Conservation (phyloP, 1,140 invertebrate species). For the Uloborus diversus region DNA sequence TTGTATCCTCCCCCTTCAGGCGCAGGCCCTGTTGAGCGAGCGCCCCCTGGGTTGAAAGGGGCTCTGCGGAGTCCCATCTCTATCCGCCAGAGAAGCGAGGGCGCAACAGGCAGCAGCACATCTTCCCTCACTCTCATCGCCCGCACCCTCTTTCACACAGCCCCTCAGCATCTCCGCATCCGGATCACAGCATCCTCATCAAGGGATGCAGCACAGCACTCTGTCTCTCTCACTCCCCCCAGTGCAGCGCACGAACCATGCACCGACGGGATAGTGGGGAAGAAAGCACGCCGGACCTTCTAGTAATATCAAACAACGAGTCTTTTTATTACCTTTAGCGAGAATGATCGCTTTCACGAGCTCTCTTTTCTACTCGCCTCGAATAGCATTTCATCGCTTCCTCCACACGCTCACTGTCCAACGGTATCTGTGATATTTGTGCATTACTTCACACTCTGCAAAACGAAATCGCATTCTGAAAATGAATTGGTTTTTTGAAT, state of each 20-base stretch:
- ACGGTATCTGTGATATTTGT: constrained; percentile 44
- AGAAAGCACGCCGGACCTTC: not conserved
- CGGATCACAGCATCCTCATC: no score
- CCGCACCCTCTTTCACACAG: constrained; percentile 23
- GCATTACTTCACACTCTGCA: not conserved
- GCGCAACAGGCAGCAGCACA: constrained; percentile 51
- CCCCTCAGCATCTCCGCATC: not conserved
- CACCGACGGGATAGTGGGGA: no score
- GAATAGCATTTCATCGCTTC: not conserved
- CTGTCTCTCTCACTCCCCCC: not conserved
- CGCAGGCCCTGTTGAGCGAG: constrained; percentile 4
- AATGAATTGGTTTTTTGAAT: constrained; percentile 4
- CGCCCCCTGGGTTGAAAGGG: constrained; percentile 33
- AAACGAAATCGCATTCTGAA: not conserved
- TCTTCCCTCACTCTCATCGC: constrained; percentile 41
- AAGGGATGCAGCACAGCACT: not conserved
- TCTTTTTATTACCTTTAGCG: constrained; percentile 19
- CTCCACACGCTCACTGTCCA: no score
- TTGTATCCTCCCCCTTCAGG: no score
- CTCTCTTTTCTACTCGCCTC: no score
- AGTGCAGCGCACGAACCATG: no score
- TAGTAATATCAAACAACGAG: not conserved
- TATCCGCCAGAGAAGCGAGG: constrained; percentile 17
- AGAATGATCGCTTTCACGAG: not conserved
- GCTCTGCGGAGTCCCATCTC: constrained; percentile 12